Evolutionary conservation across 2,113 vertebrate genomes (phyloP).

Genomic region (Calypte anna): DNA sequence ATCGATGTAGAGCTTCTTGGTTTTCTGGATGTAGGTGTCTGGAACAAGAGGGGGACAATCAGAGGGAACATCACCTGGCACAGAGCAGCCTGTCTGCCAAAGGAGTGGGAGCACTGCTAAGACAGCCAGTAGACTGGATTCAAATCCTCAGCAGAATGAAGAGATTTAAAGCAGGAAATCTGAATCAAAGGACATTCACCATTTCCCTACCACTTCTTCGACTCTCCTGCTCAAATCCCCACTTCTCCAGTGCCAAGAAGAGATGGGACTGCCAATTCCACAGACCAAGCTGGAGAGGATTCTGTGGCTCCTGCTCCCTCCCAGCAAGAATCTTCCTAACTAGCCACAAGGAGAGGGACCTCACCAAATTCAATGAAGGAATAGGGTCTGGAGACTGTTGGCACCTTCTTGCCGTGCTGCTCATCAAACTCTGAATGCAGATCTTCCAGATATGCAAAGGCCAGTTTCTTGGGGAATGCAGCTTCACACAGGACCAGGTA

Average conservation of each 20-base stretch:
- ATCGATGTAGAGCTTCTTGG: conserved; percentile 98
- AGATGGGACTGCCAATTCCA: neutral
- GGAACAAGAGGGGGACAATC: neutral
- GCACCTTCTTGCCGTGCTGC: conserved; percentile 95
- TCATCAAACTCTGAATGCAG: conserved; percentile 97
- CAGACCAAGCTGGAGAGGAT: neutral
- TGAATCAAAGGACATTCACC: neutral
- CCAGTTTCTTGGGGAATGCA: conserved; percentile 93
- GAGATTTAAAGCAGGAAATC: neutral
- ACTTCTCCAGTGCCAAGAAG: neutral
- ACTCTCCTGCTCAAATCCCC: neutral
- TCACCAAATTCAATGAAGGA: conserved; percentile 99
- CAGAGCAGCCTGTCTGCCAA: neutral
- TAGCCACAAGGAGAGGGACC: conserved; percentile 15
- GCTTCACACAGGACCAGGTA: conserved; percentile 96
- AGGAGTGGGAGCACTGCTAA: neutral
- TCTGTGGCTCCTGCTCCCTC: neutral
- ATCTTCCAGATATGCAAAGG: conserved; percentile 95
- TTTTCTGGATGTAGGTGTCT: conserved; percentile 99
- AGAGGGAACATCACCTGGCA: neutral
- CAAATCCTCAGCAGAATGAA: neutral
- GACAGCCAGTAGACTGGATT: neutral
- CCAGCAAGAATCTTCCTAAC: neutral
- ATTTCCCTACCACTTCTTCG: neutral
- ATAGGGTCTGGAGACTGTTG: conserved; percentile 94